Evolutionary conservation across 2,113 vertebrate genomes (phyloP).

Genomic region (Oreochromis niloticus): DNA sequence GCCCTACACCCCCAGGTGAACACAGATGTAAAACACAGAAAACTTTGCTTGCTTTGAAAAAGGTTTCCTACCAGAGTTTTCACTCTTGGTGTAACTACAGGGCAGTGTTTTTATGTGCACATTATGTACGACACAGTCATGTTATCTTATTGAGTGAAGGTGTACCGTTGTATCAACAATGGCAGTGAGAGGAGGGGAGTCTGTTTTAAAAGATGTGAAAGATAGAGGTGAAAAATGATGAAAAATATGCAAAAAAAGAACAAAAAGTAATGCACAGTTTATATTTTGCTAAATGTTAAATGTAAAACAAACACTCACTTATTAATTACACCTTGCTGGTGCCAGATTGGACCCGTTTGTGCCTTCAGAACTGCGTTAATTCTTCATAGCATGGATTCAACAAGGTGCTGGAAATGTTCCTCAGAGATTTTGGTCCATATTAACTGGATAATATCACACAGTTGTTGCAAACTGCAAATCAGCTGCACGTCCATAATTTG

Average conservation of each 20-base stretch:
- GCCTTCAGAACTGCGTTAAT: background rate
- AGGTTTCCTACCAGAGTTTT: background rate
- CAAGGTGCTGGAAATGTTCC: background rate
- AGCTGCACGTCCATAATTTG: background rate
- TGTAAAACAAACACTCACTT: background rate
- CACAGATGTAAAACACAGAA: background rate
- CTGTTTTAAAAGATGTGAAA: background rate
- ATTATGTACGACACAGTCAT: background rate
- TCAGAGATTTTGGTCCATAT: background rate
- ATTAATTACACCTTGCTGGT: background rate
- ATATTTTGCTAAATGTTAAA: background rate
- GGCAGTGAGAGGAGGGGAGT: background rate
- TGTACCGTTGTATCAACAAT: background rate
- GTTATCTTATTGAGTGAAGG: background rate
- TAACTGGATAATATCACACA: background rate
- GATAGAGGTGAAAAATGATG: background rate
- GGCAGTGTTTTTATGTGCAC: background rate
- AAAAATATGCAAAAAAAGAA: background rate
- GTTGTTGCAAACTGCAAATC: background rate
- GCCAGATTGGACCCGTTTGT: background rate
- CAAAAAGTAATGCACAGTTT: background rate
- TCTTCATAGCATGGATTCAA: background rate
- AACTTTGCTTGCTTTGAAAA: background rate
- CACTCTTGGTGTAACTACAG: background rate
- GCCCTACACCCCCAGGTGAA: constrained; percentile 92